Conservation (phyloP, 2,113 vertebrate species). For the Uria lomvia region DNA sequence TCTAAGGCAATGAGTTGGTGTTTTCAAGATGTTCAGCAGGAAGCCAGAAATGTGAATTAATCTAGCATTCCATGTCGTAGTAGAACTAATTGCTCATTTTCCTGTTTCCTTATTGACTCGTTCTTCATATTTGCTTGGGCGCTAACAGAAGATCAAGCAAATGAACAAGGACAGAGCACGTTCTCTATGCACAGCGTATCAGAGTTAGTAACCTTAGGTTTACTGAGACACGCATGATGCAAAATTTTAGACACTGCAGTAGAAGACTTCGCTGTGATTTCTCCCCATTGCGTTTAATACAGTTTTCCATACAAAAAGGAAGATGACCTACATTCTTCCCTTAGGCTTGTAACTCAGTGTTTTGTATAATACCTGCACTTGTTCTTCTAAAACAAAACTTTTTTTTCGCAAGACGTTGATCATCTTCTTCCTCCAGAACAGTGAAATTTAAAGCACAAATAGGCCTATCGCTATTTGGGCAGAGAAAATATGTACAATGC, state of each 20-base stretch:
- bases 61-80: not conserved
- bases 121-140: not conserved
- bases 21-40: not conserved
- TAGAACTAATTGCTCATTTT: not conserved
- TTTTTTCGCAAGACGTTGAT: not conserved
- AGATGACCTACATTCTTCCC: not conserved
- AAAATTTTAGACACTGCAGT: not conserved
- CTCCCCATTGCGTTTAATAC: not conserved
- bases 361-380: not conserved
- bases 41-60: conserved; percentile 9
- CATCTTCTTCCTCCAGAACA: conserved; percentile 14
- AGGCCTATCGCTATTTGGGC: not conserved
- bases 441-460: conserved; percentile 31
- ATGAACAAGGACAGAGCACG: not conserved
- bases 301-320: not conserved
- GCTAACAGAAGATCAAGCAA: not conserved
- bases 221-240: not conserved
- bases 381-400: not conserved
- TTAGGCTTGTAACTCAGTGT: not conserved
- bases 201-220: not conserved
- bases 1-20: not conserved
- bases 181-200: not conserved
- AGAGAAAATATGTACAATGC: not conserved
- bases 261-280: not conserved
- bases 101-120: not conserved